Evolutionary conservation across 2,888 invertebrate species (phyloP).

Genomic region (Trisateles emortualis): DNA sequence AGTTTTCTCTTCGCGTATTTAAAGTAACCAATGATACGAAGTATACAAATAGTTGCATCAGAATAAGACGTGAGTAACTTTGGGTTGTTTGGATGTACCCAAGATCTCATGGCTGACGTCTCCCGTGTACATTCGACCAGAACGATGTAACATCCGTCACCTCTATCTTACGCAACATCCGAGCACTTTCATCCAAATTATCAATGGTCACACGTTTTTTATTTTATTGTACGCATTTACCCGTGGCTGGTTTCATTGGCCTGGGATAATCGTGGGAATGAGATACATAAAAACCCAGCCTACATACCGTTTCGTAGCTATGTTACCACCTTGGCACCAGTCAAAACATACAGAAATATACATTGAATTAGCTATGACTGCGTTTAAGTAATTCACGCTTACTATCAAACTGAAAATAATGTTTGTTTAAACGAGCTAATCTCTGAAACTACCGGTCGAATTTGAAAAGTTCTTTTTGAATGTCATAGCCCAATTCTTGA

Average conservation of each 20-base stretch:
- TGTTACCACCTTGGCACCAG: neutral
- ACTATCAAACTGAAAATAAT: too few relatives aligned
- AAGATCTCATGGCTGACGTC: constrained; percentile 27
- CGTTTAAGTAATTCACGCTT: too few relatives aligned
- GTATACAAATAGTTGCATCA: neutral
- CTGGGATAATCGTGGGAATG: neutral
- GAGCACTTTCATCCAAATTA: constrained; percentile 21
- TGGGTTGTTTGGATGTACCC: too few relatives aligned
- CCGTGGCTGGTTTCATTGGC: neutral
- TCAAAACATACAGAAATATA: neutral
- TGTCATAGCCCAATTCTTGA: too few relatives aligned
- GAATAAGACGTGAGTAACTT: too few relatives aligned
- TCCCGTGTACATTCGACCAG: constrained; percentile 29
- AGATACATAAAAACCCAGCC: neutral
- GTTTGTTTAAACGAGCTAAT: too few relatives aligned
- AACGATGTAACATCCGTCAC: constrained; percentile 27
- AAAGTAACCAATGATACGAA: too few relatives aligned
- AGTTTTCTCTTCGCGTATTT: too few relatives aligned
- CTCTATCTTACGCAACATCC: constrained; percentile 6
- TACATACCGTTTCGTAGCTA: neutral
- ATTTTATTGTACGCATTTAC: neutral
- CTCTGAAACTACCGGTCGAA: too few relatives aligned
- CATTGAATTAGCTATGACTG: too few relatives aligned
- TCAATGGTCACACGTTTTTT: constrained; percentile 5
- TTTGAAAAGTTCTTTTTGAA: too few relatives aligned